Evolutionary conservation across 2,888 invertebrate genomes (phyloP).

Genomic region (Scaptomyza flava): DNA sequence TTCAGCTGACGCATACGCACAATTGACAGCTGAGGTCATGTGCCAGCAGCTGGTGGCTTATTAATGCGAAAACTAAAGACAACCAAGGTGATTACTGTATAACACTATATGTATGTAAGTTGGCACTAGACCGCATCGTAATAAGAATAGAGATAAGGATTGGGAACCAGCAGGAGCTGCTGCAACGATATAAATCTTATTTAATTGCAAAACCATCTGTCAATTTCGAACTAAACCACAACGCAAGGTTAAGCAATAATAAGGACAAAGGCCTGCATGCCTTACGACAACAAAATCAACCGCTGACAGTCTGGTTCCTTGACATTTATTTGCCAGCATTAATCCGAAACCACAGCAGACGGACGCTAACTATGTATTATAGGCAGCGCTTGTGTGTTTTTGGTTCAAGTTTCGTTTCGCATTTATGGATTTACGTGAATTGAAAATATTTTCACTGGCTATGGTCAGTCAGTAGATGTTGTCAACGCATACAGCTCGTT

Average conservation of each 20-base stretch:
- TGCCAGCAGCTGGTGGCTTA: constrained; percentile 53
- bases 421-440: constrained; percentile 54
- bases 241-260: constrained; percentile 12
- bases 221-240: constrained; percentile 65
- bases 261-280: constrained; percentile 14
- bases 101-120: too few relatives aligned
- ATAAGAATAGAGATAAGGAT: not conserved
- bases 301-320: constrained; percentile 56
- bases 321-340: constrained; percentile 66
- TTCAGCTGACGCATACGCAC: constrained; percentile 32
- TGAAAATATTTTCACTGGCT: constrained; percentile 22
- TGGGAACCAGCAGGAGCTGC: constrained; percentile 36
- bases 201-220: constrained; percentile 78
- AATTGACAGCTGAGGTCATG: constrained; percentile 68
- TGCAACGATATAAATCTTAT: constrained; percentile 73
- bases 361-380: constrained; percentile 30
- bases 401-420: constrained; percentile 12
- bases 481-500: constrained; percentile 48
- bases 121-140: not conserved
- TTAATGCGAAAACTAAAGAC: constrained; percentile 56
- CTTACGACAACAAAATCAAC: constrained; percentile 44
- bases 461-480: constrained; percentile 29
- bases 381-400: not conserved
- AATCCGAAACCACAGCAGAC: constrained; percentile 20
- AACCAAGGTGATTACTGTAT: constrained; percentile 24